Evolutionary conservation across 2,113 vertebrate genomes (phyloP).

Genomic region (Oncorhynchus tshawytscha): DNA sequence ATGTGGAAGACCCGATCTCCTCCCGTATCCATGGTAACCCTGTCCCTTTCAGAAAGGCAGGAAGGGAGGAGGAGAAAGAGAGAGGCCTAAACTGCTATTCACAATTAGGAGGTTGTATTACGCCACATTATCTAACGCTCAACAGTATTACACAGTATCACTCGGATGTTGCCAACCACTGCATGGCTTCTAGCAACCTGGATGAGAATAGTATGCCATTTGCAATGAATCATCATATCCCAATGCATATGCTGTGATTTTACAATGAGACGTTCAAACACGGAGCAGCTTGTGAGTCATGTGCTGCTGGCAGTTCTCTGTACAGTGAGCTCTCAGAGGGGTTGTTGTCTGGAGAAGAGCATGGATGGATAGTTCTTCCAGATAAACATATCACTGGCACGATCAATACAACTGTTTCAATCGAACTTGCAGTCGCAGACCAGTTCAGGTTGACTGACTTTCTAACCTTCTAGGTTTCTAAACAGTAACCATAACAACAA

Average conservation of each 20-base stretch:
- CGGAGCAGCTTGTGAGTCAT: too few species aligned
- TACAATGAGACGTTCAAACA: background rate
- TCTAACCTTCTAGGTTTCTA: background rate
- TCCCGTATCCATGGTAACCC: conserved; percentile 75
- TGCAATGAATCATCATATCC: conserved; percentile 3
- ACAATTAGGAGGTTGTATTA: conserved; percentile 49
- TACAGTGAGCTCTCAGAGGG: too few species aligned
- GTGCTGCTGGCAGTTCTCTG: too few species aligned
- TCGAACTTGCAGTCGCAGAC: background rate
- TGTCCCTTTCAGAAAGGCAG: conserved; percentile 56
- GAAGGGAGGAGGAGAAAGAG: conserved; percentile 45
- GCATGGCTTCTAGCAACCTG: conserved; percentile 11
- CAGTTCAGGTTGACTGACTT: background rate
- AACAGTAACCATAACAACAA: background rate
- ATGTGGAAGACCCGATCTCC: conserved; percentile 69
- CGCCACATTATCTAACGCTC: conserved; percentile 44
- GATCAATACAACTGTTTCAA: too few species aligned
- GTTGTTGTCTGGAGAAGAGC: background rate
- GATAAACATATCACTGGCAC: conserved; percentile 7
- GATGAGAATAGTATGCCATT: conserved; percentile 2
- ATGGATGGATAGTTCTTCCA: background rate
- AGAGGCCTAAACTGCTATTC: conserved; percentile 45
- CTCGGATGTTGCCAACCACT: conserved; percentile 7
- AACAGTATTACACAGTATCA: conserved; percentile 6
- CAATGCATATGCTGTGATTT: background rate